Base-by-base conservation (phyloP, 1,140 invertebrate species). In the Meloidogyne exigua region DNA sequence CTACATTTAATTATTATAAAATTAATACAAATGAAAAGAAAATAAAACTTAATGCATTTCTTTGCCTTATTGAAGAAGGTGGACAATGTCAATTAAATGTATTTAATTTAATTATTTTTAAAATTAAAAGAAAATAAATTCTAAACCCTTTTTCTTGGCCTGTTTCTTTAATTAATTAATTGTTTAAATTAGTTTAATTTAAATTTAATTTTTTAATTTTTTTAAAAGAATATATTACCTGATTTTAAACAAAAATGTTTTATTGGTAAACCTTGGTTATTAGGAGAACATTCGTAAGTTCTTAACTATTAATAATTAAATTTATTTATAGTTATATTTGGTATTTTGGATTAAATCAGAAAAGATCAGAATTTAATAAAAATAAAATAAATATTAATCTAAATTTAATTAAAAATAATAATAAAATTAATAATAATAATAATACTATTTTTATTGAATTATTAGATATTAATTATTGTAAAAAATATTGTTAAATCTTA, bases 1-100 rank as follows among this genome's bases (percentile, higher is more conserved):
- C 74, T 9, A 75, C 64, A 23, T 82, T 84, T 44, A 68, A 80
- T 25, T 82, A 82, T 65, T n/a, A n/a, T n/a, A 82, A 82, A 42
- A 66, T 18, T 18, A 49, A 18, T 4, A 49, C 79, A 21, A n/a
- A n/a, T n/a, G 49, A 76, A 21, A 83, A 83, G 18, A 36, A 73
- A 21, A 78, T 83, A 26, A 39, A 49, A 49, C 39, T 82, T 9
- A 82, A 76, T n/a, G 70, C 39, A 12, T 82, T 82, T 63, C 62
- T 82, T 36, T 82, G 81, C 66, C 69, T 82, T 23, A 75, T 82
- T 75, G 81, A 82, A 42, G 57, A 77, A 68, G 80, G 71, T 21
- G 81, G 81, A 18, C 78, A 62, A 12, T 82, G 81, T 65, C 75
- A 84, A 82, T 26, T 79, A 23, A 64, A 80, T 36, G 79, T 79